Percentiles rank a stretch among this genome's conserved stretches.
Conservation (phyloP, 2,113 vertebrate species). For the Rhea pennata region DNA sequence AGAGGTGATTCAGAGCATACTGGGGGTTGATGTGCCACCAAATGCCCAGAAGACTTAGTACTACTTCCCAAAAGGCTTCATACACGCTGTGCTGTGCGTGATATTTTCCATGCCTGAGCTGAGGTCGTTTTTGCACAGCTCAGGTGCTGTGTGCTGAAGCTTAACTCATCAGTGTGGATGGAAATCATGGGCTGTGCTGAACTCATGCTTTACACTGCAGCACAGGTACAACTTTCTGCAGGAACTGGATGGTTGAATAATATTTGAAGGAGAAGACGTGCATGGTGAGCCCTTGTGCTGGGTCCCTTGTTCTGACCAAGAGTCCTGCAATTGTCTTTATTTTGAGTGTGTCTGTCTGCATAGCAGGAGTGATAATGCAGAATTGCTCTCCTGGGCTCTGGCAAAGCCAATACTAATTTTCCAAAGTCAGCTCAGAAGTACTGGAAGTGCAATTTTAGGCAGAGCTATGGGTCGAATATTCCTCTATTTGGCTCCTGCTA, state of each 20-base stretch:
- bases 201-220: not conserved
- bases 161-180: not conserved
- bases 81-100: not conserved
- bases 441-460: conserved; percentile 8
- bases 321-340: not conserved
- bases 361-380: not conserved
- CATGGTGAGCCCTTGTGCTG: not conserved
- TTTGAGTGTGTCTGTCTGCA: conserved; percentile 21
- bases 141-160: not conserved
- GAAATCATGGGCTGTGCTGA: not conserved
- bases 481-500: conserved; percentile 35
- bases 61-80: not conserved
- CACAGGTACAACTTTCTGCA: not conserved
- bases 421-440: not conserved
- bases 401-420: conserved; percentile 39
- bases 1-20: not conserved
- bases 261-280: not conserved
- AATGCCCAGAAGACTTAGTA: not conserved
- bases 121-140: not conserved
- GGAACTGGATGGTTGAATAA: not conserved
- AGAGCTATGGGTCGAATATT: not conserved
- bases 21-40: not conserved
- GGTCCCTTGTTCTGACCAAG: not conserved
- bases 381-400: conserved; percentile 37
- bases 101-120: not conserved